Evolutionary conservation across 2,888 invertebrate species (phyloP).

Genomic region (Gasteruption jaculator): DNA sequence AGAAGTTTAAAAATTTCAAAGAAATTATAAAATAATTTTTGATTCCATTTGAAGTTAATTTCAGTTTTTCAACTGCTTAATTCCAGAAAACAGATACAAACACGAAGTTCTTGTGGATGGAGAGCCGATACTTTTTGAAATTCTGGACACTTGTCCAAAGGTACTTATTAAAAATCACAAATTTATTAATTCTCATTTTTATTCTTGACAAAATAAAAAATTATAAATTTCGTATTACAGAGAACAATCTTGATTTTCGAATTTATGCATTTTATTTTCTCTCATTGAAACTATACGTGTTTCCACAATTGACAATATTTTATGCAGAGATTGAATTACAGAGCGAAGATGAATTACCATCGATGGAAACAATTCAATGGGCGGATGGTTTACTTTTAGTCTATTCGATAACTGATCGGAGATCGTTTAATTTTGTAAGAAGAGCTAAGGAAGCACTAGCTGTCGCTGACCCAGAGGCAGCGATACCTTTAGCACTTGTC

Average conservation of each 20-base stretch:
- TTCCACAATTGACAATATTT: too few relatives aligned
- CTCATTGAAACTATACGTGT: too few relatives aligned
- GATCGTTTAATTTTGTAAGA: slow-evolving; percentile 78
- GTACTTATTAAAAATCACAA: too few relatives aligned
- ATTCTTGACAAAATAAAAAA: too few relatives aligned
- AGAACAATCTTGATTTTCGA: too few relatives aligned
- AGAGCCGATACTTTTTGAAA: slow-evolving; percentile 86
- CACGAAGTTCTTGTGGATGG: slow-evolving; percentile 85
- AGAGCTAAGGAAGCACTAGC: slow-evolving; percentile 62
- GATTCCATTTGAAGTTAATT: background rate
- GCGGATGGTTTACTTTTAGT: slow-evolving; percentile 85
- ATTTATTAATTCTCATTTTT: too few relatives aligned
- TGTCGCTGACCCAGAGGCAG: slow-evolving; percentile 60
- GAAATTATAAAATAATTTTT: too few relatives aligned
- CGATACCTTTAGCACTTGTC: slow-evolving; percentile 78
- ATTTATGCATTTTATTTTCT: too few relatives aligned
- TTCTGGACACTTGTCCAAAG: slow-evolving; percentile 85
- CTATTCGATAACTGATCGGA: slow-evolving; percentile 85
- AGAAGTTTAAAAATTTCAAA: background rate
- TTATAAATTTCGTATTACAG: too few relatives aligned
- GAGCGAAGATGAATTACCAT: slow-evolving; percentile 71
- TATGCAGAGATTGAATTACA: too few relatives aligned
- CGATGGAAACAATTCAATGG: slow-evolving; percentile 76
- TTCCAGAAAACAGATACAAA: slow-evolving; percentile 84
- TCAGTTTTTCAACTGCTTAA: too few relatives aligned